Percentiles rank a stretch among this genome's conserved stretches.
Conservation (phyloP, 2,113 vertebrate genomes). For the Amblyopsis rosae region DNA sequence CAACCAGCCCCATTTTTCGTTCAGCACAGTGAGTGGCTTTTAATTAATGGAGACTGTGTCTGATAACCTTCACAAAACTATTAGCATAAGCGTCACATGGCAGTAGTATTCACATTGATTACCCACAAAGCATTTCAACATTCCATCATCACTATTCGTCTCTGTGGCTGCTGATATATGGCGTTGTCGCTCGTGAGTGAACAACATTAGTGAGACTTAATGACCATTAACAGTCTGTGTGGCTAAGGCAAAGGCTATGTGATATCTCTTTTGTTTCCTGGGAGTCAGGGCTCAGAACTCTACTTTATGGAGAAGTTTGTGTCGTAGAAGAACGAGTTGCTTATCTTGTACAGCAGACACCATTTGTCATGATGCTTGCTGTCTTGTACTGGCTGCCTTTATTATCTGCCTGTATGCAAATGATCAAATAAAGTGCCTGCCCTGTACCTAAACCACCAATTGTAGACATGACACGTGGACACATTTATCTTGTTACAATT, state of each 20-base stretch:
- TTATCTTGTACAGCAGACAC: not conserved
- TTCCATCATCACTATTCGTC: slow-evolving; percentile 57
- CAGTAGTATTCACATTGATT: slow-evolving; percentile 23
- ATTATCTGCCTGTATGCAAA: not conserved
- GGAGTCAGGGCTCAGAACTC: not conserved
- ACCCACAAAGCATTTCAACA: slow-evolving; percentile 15
- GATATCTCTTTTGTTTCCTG: slow-evolving; percentile 8
- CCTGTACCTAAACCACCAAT: not conserved
- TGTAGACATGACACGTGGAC: slow-evolving; percentile 34
- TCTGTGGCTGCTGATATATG: not conserved
- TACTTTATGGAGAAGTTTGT: slow-evolving; percentile 5
- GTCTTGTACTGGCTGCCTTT: not conserved
- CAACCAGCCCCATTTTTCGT: slow-evolving; percentile 12
- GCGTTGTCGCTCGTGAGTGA: not conserved
- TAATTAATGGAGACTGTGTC: slow-evolving; percentile 61
- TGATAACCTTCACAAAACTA: slow-evolving; percentile 68
- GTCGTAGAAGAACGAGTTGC: not conserved
- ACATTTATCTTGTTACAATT: slow-evolving; percentile 75
- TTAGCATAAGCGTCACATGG: slow-evolving; percentile 30
- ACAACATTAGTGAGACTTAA: slow-evolving; percentile 5
- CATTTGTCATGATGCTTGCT: not conserved
- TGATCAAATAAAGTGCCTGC: not conserved
- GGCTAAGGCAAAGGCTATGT: slow-evolving; percentile 5
- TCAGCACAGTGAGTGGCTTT: slow-evolving; percentile 46
- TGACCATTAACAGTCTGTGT: not conserved